These are phyloP conservation scores for Pyralis farinalis DNA, from an alignment of 2,888 invertebrate species.

Conservation along the genomic window DNA sequence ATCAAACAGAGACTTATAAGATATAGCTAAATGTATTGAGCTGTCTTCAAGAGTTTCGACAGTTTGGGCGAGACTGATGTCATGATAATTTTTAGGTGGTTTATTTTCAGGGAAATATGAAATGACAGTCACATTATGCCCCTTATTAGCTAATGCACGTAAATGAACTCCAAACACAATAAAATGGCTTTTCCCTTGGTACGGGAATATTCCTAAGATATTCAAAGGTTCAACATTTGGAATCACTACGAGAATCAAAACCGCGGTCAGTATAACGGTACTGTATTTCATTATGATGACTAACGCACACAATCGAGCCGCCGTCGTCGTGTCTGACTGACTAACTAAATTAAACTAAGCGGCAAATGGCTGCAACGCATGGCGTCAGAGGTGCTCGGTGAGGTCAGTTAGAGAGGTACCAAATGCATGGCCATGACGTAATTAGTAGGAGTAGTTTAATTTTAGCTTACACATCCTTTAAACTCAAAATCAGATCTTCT, in stretches of 20 bases:
- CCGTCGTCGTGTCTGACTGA: background rate
- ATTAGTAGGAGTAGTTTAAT: no score
- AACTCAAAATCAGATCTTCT: no score
- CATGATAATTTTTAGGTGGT: slow-evolving; percentile 77
- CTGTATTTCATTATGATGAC: slow-evolving; percentile 37
- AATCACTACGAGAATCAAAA: slow-evolving; percentile 28
- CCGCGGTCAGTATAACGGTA: slow-evolving; percentile 17
- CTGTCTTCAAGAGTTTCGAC: slow-evolving; percentile 37
- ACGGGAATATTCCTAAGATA: slow-evolving; percentile 84
- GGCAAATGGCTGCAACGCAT: no score
- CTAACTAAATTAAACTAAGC: background rate
- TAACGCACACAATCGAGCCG: background rate
- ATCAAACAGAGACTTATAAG: slow-evolving; percentile 35
- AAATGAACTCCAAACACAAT: slow-evolving; percentile 82
- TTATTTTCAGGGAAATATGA: slow-evolving; percentile 81
- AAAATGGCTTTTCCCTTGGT: slow-evolving; percentile 86
- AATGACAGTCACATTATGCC: slow-evolving; percentile 85
- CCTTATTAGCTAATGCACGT: slow-evolving; percentile 79
- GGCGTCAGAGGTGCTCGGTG: no score
- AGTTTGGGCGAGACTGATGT: slow-evolving; percentile 73
- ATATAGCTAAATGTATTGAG: slow-evolving; percentile 29
- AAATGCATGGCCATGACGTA: no score
- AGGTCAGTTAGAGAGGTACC: no score
- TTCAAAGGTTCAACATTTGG: slow-evolving; percentile 36
- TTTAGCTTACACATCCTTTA: no score